Percentiles rank a stretch among this genome's conserved stretches.
phyloP scores from a whole-genome alignment of 1,140 invertebrate species.

The Carposina sasakii region DNA sequence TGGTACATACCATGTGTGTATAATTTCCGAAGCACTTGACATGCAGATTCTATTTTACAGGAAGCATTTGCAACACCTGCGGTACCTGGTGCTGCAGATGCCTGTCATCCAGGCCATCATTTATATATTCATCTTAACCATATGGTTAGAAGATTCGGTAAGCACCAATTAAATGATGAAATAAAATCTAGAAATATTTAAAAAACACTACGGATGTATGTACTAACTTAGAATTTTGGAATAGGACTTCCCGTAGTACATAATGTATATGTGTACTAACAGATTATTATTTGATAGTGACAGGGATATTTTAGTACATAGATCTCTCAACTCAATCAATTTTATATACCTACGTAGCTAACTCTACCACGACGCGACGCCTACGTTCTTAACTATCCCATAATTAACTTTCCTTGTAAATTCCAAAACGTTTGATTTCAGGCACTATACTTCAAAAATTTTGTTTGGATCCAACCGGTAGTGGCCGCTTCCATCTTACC shows the following conservation, averaged over 20 bases:
- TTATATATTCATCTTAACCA: constrained; percentile 71
- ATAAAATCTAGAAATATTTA: too few relatives aligned
- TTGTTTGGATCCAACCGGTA: constrained; percentile 75
- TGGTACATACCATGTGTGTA: neutral
- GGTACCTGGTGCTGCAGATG: constrained; percentile 75
- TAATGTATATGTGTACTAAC: too few relatives aligned
- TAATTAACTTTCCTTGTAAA: constrained; percentile 8
- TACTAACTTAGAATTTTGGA: too few relatives aligned
- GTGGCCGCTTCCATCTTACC: constrained; percentile 74
- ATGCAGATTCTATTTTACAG: constrained; percentile 62
- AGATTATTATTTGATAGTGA: too few relatives aligned
- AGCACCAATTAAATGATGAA: too few relatives aligned
- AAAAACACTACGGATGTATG: too few relatives aligned
- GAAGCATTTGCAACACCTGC: constrained; percentile 62
- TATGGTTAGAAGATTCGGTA: constrained; percentile 78
- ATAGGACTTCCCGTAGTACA: too few relatives aligned
- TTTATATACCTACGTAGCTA: too few relatives aligned
- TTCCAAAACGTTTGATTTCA: constrained; percentile 45
- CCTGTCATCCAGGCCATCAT: constrained; percentile 74
- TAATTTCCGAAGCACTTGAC: too few relatives aligned
- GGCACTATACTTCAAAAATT: constrained; percentile 74
- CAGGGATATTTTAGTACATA: too few relatives aligned
- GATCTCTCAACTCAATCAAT: too few relatives aligned
- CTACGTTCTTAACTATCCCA: neutral
- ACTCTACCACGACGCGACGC: too few relatives aligned